Conservation (phyloP, 2,797 vertebrate genomes). For the Anabas testudineus region DNA sequence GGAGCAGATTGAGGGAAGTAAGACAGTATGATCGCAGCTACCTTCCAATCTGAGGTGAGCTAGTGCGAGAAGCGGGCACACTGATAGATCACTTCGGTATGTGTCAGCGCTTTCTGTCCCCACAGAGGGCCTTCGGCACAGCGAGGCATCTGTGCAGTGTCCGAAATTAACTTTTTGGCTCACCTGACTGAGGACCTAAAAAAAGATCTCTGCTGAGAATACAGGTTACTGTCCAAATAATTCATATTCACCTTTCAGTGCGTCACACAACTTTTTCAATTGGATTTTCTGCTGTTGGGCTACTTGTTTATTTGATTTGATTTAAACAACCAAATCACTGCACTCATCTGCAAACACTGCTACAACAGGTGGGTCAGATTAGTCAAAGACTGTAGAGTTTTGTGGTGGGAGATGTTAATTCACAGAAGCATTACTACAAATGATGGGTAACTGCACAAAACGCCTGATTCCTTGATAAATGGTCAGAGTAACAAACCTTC, state of each 20-base stretch:
- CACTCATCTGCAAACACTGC: neutral
- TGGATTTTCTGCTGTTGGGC: no score
- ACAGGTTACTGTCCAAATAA: conserved; percentile 46
- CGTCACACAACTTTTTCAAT: neutral
- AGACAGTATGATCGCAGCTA: conserved; percentile 48
- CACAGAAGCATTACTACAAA: conserved; percentile 15
- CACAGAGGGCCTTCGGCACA: conserved; percentile 34
- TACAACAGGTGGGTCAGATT: neutral
- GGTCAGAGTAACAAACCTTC: neutral
- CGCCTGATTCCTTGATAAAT: neutral
- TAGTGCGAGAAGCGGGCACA: conserved; percentile 21
- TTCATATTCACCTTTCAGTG: conserved; percentile 31
- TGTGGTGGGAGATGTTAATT: conserved; percentile 11
- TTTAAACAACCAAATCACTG: no score
- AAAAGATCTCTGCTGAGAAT: conserved; percentile 55
- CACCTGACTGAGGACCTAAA: conserved; percentile 56
- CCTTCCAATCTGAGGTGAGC: conserved; percentile 49
- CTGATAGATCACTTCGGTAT: conserved; percentile 66
- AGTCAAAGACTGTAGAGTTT: neutral
- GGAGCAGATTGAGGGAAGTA: conserved; percentile 59
- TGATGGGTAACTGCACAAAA: neutral
- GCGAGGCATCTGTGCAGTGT: conserved; percentile 65
- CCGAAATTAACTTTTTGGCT: conserved; percentile 66
- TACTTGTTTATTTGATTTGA: no score
- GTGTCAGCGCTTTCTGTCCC: conserved; percentile 68